A percentile compares a stretch with the other conserved stretches of the same genome.
Conservation (phyloP, 2,888 invertebrate species). For the Pammene aurita region DNA sequence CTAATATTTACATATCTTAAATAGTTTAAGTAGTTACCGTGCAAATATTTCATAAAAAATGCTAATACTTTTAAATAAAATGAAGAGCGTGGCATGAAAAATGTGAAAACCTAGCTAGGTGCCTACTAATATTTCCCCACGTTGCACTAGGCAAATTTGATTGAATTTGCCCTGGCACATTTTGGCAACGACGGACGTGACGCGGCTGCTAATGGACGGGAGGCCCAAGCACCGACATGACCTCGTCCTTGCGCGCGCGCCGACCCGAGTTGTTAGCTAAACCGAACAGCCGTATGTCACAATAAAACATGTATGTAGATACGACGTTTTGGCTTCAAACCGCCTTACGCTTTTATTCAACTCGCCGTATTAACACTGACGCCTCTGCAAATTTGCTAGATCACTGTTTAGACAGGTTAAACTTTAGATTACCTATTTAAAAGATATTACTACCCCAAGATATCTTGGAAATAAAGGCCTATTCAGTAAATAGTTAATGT, state of each 20-base stretch:
- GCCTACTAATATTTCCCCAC: neutral
- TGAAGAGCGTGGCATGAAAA: too few species aligned
- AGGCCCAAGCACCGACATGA: conserved; percentile 23
- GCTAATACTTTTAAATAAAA: too few species aligned
- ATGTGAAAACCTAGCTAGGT: neutral
- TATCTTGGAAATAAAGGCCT: neutral
- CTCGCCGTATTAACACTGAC: conserved; percentile 4
- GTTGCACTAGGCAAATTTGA: neutral
- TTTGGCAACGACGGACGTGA: conserved; percentile 35
- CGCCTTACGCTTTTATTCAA: conserved; percentile 4
- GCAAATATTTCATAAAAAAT: too few species aligned
- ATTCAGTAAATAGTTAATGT: too few species aligned
- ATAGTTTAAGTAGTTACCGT: too few species aligned
- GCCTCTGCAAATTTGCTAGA: conserved; percentile 4
- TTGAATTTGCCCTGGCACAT: conserved; percentile 24
- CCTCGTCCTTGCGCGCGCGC: conserved; percentile 22
- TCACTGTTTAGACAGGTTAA: neutral
- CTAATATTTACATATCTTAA: too few species aligned
- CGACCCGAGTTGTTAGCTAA: conserved; percentile 8
- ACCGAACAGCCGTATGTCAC: conserved; percentile 2
- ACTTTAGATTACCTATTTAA: neutral
- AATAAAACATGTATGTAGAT: neutral
- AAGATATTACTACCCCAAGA: neutral
- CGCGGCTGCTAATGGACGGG: conserved; percentile 28
- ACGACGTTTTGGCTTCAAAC: conserved; percentile 1